Evolutionary conservation across 1,140 invertebrate genomes (phyloP).

Genomic region (Procambarus virginalis): DNA sequence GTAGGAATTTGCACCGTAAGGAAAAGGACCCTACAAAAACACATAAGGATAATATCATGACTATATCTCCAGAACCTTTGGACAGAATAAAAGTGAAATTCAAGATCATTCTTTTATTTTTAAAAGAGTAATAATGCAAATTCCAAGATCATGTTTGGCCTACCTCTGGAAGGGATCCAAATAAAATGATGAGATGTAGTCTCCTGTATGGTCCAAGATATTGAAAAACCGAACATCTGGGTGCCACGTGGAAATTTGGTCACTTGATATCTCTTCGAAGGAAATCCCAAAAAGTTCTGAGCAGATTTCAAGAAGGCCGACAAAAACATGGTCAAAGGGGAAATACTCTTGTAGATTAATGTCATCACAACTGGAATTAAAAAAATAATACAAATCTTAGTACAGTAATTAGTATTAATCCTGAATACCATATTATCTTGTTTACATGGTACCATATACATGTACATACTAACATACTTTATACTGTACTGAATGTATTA

Average conservation of each 20-base stretch:
- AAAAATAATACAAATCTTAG: background rate
- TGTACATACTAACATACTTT: too few relatives aligned
- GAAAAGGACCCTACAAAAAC: too few relatives aligned
- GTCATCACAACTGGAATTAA: constrained; percentile 79
- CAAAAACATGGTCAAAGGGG: constrained; percentile 84
- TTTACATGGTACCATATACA: too few relatives aligned
- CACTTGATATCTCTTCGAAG: constrained; percentile 78
- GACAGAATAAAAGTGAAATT: too few relatives aligned
- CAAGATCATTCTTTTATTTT: too few relatives aligned
- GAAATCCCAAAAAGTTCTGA: constrained; percentile 87
- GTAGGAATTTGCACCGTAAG: too few relatives aligned
- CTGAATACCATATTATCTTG: too few relatives aligned
- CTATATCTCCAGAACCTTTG: too few relatives aligned
- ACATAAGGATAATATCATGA: too few relatives aligned
- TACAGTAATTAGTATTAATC: too few relatives aligned
- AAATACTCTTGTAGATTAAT: constrained; percentile 87
- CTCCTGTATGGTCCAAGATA: constrained; percentile 83
- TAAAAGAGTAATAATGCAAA: too few relatives aligned
- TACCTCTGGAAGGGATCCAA: constrained; percentile 86
- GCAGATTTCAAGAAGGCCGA: constrained; percentile 84
- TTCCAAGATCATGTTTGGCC: constrained; percentile 6
- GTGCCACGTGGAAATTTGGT: constrained; percentile 84
- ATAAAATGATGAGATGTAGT: constrained; percentile 86
- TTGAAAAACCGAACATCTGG: constrained; percentile 89
- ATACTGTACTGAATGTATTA: too few relatives aligned